phyloP scores from a whole-genome alignment of 2,888 invertebrate species.

The Tenthredo amoena region DNA sequence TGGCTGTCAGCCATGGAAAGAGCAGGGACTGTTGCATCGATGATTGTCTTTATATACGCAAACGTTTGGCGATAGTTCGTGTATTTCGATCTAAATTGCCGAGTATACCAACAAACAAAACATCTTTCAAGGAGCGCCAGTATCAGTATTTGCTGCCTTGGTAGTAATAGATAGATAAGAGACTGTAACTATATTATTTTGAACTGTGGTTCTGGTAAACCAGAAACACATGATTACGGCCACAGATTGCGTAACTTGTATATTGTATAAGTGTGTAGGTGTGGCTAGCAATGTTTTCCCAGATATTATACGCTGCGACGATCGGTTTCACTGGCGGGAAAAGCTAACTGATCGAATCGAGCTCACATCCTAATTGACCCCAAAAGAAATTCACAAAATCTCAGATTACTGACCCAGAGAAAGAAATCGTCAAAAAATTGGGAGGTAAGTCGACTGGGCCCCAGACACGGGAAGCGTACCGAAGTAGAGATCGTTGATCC shows the following conservation, averaged over 20 bases:
- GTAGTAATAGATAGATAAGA: neutral
- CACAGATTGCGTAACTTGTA: conserved; percentile 1
- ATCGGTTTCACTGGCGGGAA: too few relatives aligned
- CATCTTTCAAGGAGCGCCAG: neutral
- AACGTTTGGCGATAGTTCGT: neutral
- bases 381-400: too few relatives aligned
- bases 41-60: neutral
- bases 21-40: neutral
- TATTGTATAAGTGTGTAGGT: neutral
- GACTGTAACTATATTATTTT: neutral
- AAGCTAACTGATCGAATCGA: too few relatives aligned
- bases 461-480: too few relatives aligned
- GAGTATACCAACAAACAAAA: neutral
- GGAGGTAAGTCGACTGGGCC: too few relatives aligned
- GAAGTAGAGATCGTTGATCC: too few relatives aligned
- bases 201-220: neutral
- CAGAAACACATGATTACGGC: neutral
- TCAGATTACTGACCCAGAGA: too few relatives aligned
- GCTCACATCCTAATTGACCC: too few relatives aligned
- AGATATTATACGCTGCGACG: too few relatives aligned
- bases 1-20: conserved; percentile 15
- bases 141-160: neutral
- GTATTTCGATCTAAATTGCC: neutral
- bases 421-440: too few relatives aligned
- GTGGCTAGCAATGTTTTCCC: too few relatives aligned